A percentile compares a stretch with the other conserved stretches of the same genome.
phyloP scores from a whole-genome alignment of 2,888 invertebrate species.

The Fissipunctia ypsillon region DNA sequence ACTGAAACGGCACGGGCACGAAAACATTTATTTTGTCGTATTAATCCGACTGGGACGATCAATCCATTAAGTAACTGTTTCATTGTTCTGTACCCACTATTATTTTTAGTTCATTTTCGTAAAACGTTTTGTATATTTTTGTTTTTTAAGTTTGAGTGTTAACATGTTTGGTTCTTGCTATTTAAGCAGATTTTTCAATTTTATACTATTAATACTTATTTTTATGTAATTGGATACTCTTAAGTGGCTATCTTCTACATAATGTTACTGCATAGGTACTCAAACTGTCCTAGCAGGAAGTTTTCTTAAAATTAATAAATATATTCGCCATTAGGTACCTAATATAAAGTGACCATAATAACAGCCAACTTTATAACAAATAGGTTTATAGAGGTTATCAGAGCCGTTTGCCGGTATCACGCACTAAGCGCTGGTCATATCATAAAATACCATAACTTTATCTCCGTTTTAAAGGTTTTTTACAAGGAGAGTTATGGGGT shows the following conservation, averaged over 20 bases:
- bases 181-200: not conserved
- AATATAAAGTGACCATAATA: slow-evolving; percentile 6
- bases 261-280: too few species aligned
- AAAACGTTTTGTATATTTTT: not conserved
- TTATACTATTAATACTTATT: too few species aligned
- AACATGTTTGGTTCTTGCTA: not conserved
- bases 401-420: slow-evolving; percentile 42
- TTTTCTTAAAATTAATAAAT: not conserved
- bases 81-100: not conserved
- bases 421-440: slow-evolving; percentile 53
- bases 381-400: slow-evolving; percentile 50
- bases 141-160: not conserved
- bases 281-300: not conserved
- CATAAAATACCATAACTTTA: slow-evolving; percentile 58
- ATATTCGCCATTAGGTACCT: not conserved
- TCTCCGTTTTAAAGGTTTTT: slow-evolving; percentile 63
- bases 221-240: too few species aligned
- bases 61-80: too few species aligned
- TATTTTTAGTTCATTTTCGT: not conserved
- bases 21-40: too few species aligned
- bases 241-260: too few species aligned
- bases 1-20: too few species aligned
- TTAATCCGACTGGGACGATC: too few species aligned
- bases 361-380: slow-evolving; percentile 24
- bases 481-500: slow-evolving; percentile 55